Percentiles rank a stretch among this genome's conserved stretches.
Conservation (phyloP, 2,113 vertebrate genomes). For the Indicator indicator region DNA sequence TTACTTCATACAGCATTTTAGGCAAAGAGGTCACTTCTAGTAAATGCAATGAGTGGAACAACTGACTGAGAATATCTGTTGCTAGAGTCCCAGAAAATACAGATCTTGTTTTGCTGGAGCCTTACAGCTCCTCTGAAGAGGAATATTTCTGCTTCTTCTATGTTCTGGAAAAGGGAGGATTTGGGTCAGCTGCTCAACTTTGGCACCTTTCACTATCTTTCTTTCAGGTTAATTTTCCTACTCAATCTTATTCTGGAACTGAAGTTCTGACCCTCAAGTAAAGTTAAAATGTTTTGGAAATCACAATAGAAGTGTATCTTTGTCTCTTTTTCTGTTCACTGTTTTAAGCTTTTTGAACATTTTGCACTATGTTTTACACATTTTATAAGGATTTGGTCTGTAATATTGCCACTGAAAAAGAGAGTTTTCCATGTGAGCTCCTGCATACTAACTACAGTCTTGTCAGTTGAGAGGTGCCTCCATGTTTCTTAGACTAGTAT, state of each 20-base stretch:
- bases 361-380: not conserved
- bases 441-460: not conserved
- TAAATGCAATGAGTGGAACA: not conserved
- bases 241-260: not conserved
- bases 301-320: not conserved
- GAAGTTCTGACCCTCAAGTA: not conserved
- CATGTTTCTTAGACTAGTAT: not conserved
- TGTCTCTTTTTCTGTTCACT: not conserved
- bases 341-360: not conserved
- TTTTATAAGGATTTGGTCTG: not conserved
- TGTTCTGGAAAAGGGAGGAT: not conserved
- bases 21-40: not conserved
- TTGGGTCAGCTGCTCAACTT: not conserved
- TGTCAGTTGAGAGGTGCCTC: not conserved
- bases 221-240: not conserved
- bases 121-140: not conserved
- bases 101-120: not conserved
- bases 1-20: not conserved
- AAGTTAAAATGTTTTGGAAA: not conserved
- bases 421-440: not conserved
- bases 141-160: not conserved
- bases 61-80: not conserved
- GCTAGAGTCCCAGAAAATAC: not conserved
- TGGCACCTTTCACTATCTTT: not conserved
- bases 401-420: not conserved